These are phyloP conservation scores for Echinometra lucunter DNA, from an alignment of 53 echinoderm and acorn worm genomes.

Conservation along the genomic window DNA sequence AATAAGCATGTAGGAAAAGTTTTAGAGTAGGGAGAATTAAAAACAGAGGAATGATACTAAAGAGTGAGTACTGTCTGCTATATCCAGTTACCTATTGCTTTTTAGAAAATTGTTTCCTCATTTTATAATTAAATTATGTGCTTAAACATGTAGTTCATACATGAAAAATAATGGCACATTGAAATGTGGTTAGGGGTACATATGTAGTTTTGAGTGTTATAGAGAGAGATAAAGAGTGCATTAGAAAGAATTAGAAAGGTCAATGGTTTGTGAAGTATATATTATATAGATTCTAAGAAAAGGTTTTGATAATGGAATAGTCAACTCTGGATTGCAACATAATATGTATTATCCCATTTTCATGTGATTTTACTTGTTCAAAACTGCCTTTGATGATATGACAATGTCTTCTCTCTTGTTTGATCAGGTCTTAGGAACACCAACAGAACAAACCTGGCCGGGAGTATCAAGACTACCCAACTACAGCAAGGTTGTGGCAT, in stretches of 20 bases:
- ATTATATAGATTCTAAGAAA: neutral
- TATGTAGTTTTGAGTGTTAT: no score
- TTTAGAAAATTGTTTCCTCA: no score
- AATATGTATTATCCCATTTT: neutral
- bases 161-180: no score
- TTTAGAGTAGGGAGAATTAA: no score
- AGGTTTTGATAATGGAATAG: neutral
- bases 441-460: constrained; percentile 87
- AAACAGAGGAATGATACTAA: no score
- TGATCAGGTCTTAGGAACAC: constrained; percentile 85
- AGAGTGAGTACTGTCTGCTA: no score
- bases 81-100: no score
- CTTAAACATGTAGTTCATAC: no score
- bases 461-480: constrained; percentile 86
- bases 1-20: no score
- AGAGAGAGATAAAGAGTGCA: neutral
- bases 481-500: constrained; percentile 77
- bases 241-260: neutral
- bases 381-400: neutral
- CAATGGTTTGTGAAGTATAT: neutral
- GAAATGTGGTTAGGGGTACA: no score
- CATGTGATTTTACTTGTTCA: neutral
- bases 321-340: neutral
- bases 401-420: neutral
- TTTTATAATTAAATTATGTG: no score